Evolutionary conservation across 2,113 vertebrate species (phyloP), one percentile per base, ranked within the genome.

Genomic region (Ptilonorhynchus violaceus): DNA sequence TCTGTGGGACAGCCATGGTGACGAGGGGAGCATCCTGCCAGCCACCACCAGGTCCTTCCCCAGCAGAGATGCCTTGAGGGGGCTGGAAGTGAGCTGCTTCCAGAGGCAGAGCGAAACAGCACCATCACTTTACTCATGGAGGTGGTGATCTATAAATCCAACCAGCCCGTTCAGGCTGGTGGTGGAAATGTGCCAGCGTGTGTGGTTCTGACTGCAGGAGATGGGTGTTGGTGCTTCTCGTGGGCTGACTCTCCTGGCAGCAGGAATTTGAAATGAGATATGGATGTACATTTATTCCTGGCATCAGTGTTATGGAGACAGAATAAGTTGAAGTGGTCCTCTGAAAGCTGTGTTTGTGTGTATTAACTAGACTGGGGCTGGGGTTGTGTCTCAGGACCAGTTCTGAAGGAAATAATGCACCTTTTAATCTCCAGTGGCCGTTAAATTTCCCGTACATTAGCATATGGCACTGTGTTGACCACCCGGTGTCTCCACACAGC

Each of bases 121-220:
- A 35, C 37, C 50, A 8, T 52, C 0, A 0, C 39, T 85, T 73
- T 58, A 21, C 31, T 62, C 0, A 0, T 31, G 52, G 30, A 58
- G 50, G 37, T 73, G 64, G 15, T 52, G 73, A 56, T 37, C 59
- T 76, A 5, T 63, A 80, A 86, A 60, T 73, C 52, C 55, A 88
- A 7, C 24, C 42, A 62, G 33, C 18, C 7, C 0, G 68, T 79
- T 50, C 55, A 69, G 24, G 25, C 56, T 44, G 70, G 31, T 10
- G 0, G 0, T 55, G 47, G 85, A 55, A 69, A 39, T n/a, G 13
- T 59, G 55, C 41, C 0, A 0, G 55, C 0, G 1, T 59, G 25
- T 21, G 69, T 0, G 0, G 27, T 35, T 62, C 66, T 60, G 78
- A 35, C 2, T 11, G n/a, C 0, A 7, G 25, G 85, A 50, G 86